Conservation (phyloP, 2,888 invertebrate species). For the Netelia virgata region DNA sequence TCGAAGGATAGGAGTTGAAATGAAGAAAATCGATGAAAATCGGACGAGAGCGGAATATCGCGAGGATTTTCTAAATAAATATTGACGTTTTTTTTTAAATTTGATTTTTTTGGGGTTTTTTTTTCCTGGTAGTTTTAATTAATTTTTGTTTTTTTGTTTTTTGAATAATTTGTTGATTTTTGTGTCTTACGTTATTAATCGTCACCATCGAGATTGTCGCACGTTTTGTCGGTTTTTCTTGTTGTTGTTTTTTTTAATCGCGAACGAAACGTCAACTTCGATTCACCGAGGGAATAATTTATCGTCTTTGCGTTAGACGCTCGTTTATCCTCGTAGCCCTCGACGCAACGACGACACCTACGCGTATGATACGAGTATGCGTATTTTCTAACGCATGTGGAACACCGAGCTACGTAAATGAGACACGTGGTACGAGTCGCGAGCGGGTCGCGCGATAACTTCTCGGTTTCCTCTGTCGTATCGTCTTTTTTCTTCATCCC, state of each 20-base stretch:
- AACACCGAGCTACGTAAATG: conserved; percentile 21
- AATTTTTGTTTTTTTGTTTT: not conserved
- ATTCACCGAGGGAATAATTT: conserved; percentile 44
- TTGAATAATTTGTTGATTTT: not conserved
- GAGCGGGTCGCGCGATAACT: conserved; percentile 53
- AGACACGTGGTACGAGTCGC: conserved; percentile 53
- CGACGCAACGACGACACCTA: not conserved
- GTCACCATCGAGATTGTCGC: no score
- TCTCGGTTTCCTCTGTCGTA: conserved; percentile 48
- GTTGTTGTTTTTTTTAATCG: not conserved
- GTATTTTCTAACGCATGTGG: not conserved
- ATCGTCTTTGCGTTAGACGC: conserved; percentile 20
- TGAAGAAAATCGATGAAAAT: no score
- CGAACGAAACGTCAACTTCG: conserved; percentile 8
- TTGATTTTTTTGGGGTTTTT: no score
- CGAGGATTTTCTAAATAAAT: no score
- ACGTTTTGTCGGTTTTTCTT: not conserved
- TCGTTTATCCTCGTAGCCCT: not conserved
- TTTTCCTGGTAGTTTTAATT: no score
- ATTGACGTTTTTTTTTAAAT: no score
- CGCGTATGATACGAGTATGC: not conserved
- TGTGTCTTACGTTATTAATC: not conserved
- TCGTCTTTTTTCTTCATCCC: not conserved
- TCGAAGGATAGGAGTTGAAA: no score
- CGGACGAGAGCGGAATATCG: no score